Conservation (phyloP, 2,797 vertebrate genomes). For the Sylvilagus floridanus region DNA sequence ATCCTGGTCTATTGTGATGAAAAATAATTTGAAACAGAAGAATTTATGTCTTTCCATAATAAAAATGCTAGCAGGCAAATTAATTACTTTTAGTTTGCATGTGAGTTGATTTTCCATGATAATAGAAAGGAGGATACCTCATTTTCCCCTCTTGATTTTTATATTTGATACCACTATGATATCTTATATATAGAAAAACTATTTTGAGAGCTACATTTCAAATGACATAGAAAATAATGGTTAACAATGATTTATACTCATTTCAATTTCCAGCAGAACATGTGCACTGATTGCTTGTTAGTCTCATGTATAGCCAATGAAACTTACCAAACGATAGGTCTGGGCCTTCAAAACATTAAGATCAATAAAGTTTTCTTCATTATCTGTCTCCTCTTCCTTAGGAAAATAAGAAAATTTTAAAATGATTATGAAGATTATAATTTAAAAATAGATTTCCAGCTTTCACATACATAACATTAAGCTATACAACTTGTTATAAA, state of each 20-base stretch:
- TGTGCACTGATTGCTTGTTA: background rate
- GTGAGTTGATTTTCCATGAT: conserved; percentile 25
- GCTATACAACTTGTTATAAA: background rate
- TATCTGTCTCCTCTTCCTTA: conserved; percentile 95
- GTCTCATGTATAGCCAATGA: background rate
- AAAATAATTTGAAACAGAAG: conserved; percentile 68
- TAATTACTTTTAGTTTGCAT: conserved; percentile 42
- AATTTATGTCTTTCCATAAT: conserved; percentile 43
- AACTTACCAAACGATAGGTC: conserved; percentile 91
- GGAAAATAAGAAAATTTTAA: conserved; percentile 69
- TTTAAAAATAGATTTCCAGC: conserved; percentile 49
- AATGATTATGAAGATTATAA: conserved; percentile 53
- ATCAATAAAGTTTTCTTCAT: conserved; percentile 94
- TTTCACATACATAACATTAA: conserved; percentile 36
- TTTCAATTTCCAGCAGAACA: conserved; percentile 41
- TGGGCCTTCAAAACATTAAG: conserved; percentile 94
- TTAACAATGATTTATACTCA: conserved; percentile 31
- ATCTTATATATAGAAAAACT: conserved; percentile 52
- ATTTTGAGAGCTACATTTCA: conserved; percentile 61
- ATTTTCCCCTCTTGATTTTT: conserved; percentile 9
- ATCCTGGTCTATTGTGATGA: background rate
- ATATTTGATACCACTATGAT: conserved; percentile 53
- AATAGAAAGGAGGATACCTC: background rate
- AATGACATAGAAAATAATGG: conserved; percentile 42
- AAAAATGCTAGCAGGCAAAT: conserved; percentile 54